Evolutionary conservation across 2,888 invertebrate genomes (phyloP).

Genomic region (Campoplex nolae): DNA sequence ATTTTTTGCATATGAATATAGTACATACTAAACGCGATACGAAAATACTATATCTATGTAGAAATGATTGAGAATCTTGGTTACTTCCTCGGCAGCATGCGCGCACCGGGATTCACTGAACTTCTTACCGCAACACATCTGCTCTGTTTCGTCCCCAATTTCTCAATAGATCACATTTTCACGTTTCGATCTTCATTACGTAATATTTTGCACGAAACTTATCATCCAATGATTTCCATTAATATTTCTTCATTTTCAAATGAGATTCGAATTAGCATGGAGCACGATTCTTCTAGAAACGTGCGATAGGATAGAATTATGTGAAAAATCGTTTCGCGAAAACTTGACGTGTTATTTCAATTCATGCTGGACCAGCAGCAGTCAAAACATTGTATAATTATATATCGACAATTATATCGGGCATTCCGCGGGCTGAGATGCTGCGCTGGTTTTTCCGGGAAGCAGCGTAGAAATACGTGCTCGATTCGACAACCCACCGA

Average conservation of each 20-base stretch:
- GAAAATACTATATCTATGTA: conserved; percentile 7
- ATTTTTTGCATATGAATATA: conserved; percentile 2
- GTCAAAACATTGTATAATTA: conserved; percentile 75
- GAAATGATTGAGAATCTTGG: conserved; percentile 34
- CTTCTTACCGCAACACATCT: conserved; percentile 12
- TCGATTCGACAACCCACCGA: conserved; percentile 70
- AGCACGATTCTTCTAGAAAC: not conserved
- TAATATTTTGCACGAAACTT: not conserved
- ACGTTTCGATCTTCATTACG: not conserved
- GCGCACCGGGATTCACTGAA: conserved; percentile 48
- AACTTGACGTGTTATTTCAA: not conserved
- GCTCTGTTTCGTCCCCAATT: not conserved
- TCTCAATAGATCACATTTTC: not conserved
- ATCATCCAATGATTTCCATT: not conserved
- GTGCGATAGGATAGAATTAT: not conserved
- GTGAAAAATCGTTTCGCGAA: not conserved
- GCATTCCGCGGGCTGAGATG: conserved; percentile 51
- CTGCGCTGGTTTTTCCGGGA: conserved; percentile 79
- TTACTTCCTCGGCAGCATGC: conserved; percentile 49
- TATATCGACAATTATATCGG: conserved; percentile 82
- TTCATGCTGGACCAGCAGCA: not conserved
- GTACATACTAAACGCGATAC: not conserved
- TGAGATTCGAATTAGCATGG: not conserved
- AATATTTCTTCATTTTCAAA: too few species aligned
- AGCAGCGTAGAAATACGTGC: conserved; percentile 74